Base-by-base conservation (phyloP, 2,888 invertebrate species). In the Allygus modestus region DNA sequence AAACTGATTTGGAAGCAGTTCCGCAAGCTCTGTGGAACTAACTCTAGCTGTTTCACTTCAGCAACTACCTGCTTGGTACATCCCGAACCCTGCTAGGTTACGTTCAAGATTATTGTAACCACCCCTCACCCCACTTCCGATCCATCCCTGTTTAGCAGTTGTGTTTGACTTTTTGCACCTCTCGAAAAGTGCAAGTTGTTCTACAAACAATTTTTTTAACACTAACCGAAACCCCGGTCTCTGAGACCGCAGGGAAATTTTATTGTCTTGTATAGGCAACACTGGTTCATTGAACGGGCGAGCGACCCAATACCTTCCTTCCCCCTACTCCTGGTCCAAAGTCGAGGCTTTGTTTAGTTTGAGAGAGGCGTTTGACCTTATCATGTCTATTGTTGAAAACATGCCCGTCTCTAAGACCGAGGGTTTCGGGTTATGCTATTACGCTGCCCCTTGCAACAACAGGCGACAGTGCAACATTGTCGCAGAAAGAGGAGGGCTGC, bases 171-270 rank as follows among this genome's bases (percentile, higher is more conserved):
- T n/a, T n/a, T n/a, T n/a, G n/a, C n/a, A n/a, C n/a, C n/a, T n/a
- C n/a, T n/a, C n/a, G n/a, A n/a, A n/a, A n/a, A n/a, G n/a, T n/a
- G n/a, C n/a, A n/a, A n/a, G n/a, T n/a, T 58, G n/a, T n/a, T n/a
- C n/a, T n/a, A n/a, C 43, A n/a, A n/a, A n/a, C n/a, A n/a, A n/a
- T n/a, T n/a, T n/a, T n/a, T n/a, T 85, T 79, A 71, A 69, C 73
- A 83, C 83, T 83, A 69, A 71, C 51, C 71, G 51, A 83, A 71
- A 41, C 73, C 71, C n/a, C n/a, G n/a, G n/a, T n/a, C n/a, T n/a
- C n/a, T n/a, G n/a, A n/a, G n/a, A n/a, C n/a, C n/a, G n/a, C 26
- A 28, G 33, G 46, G 83, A 65, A 83, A 46, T 83, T 83, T 83
- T 51, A 51, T 17, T 51, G 5, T 23, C 33, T 71, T 9, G 37